Percentiles rank a stretch among this genome's conserved stretches.
Evolutionary conservation across 2,888 invertebrate species (phyloP).

Genomic region (Vanessa cardui): DNA sequence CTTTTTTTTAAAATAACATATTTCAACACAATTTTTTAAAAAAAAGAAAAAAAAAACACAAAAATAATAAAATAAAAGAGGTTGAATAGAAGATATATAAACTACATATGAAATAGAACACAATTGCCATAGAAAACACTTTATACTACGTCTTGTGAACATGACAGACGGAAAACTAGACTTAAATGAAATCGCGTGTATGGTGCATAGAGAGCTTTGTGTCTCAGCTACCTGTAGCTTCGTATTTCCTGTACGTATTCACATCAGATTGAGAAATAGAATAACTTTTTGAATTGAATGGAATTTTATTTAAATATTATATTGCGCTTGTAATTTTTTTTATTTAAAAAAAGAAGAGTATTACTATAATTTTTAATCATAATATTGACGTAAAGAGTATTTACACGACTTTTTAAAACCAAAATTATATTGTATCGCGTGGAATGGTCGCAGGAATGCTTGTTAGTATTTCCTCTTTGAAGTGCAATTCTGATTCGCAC

Average conservation of each 20-base stretch:
- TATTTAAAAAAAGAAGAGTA: constrained; percentile 18
- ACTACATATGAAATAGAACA: constrained; percentile 36
- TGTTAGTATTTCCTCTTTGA: not conserved
- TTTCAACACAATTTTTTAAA: too few species aligned
- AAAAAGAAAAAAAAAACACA: too few species aligned
- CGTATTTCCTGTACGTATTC: constrained; percentile 37
- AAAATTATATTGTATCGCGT: not conserved
- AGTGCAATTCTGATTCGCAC: not conserved
- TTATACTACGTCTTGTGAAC: constrained; percentile 19
- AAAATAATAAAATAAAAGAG: too few species aligned
- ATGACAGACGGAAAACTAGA: constrained; percentile 22
- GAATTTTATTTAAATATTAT: constrained; percentile 41
- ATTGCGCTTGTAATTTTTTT: constrained; percentile 30
- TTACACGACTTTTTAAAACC: not conserved
- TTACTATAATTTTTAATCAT: not conserved
- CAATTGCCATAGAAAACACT: constrained; percentile 13
- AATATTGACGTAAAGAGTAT: not conserved
- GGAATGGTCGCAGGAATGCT: not conserved
- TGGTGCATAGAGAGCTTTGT: constrained; percentile 27
- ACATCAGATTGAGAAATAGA: constrained; percentile 33
- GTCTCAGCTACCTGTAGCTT: constrained; percentile 37
- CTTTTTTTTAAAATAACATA: too few species aligned
- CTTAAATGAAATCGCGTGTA: constrained; percentile 14
- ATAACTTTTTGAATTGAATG: constrained; percentile 37
- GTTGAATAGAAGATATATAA: too few species aligned